These are phyloP conservation scores for Anoura caudifer DNA, from an alignment of 2,113 vertebrate genomes.

Conservation along the genomic window DNA sequence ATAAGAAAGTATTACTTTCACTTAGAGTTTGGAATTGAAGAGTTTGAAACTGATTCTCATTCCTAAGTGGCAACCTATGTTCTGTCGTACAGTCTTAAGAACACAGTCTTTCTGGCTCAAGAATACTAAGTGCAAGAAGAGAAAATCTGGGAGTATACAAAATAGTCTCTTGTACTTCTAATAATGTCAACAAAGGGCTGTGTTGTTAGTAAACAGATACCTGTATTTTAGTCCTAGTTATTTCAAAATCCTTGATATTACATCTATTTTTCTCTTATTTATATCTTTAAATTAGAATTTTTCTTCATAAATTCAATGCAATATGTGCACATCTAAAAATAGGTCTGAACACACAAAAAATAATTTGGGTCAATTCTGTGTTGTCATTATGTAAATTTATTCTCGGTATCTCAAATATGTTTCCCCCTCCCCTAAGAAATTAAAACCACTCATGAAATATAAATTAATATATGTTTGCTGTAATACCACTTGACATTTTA, in stretches of 20 bases:
- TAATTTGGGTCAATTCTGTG: not conserved
- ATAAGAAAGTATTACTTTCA: not conserved
- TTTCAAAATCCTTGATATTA: not conserved
- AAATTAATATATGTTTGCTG: constrained; percentile 27
- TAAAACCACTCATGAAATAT: constrained; percentile 21
- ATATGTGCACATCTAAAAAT: not conserved
- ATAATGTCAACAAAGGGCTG: not conserved
- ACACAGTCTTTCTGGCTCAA: not conserved
- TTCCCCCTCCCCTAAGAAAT: constrained; percentile 2
- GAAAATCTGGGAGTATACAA: not conserved
- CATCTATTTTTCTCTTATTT: not conserved
- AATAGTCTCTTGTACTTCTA: not conserved
- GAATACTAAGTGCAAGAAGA: not conserved
- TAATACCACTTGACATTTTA: constrained; percentile 47
- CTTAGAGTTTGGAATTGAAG: not conserved
- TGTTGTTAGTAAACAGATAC: not conserved
- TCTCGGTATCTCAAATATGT: not conserved
- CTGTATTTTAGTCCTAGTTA: not conserved
- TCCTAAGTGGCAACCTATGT: not conserved
- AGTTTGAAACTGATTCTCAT: not conserved
- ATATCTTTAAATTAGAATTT: not conserved
- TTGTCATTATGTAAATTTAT: not conserved
- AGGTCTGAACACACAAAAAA: not conserved
- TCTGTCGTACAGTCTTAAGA: not conserved
- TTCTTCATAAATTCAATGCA: not conserved